Base-by-base conservation (phyloP, 2,888 invertebrate genomes). In the Helobdella robusta region DNA sequence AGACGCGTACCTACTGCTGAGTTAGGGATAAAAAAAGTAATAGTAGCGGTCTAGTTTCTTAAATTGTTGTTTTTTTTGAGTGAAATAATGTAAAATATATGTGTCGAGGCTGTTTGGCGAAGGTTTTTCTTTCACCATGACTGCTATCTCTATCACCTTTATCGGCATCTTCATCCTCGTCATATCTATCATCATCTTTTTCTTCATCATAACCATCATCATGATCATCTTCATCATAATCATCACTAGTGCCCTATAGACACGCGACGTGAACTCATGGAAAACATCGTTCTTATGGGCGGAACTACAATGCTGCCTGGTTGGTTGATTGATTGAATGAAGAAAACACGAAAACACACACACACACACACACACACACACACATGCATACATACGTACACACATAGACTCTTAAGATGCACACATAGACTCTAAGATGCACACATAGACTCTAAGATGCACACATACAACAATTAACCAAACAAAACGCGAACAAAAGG, bases 251-350 rank as follows among this genome's bases (percentile, higher is more conserved):
- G 90, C 72, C 89, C 91, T 0, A 83, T 91, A 30, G 93, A 95
- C 82, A 84, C 86, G 68, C 84, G 93, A 18, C 84, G 84, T 64
- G 82, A 83, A 59, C 82, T 97, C 48, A 87, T 90, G 0, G 87
- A 86, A 77, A 91, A 89, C 80, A 85, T 95, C 71, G 82, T 95
- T 65, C 80, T 95, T 25, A 85, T 88, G 65, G 97, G 95, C 40
- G 97, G 97, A 15, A 87, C 88, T 1, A 83, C 87, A 0, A 87
- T 88, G 84, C 81, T 89, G 70, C 86, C 87, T 64, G 95, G 95
- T 0, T 86, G n/a, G n/a, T n/a, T n/a, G n/a, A n/a, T n/a, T n/a
- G n/a, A n/a, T n/a, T n/a, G n/a, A n/a, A n/a, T n/a, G n/a, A n/a
- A n/a, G n/a, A n/a, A n/a, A n/a, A n/a, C n/a, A n/a, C n/a, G n/a